Evolutionary conservation across 2,797 vertebrate genomes (phyloP), one percentile per base, ranked within the genome.

Genomic region (Halcyon chelicuti): DNA sequence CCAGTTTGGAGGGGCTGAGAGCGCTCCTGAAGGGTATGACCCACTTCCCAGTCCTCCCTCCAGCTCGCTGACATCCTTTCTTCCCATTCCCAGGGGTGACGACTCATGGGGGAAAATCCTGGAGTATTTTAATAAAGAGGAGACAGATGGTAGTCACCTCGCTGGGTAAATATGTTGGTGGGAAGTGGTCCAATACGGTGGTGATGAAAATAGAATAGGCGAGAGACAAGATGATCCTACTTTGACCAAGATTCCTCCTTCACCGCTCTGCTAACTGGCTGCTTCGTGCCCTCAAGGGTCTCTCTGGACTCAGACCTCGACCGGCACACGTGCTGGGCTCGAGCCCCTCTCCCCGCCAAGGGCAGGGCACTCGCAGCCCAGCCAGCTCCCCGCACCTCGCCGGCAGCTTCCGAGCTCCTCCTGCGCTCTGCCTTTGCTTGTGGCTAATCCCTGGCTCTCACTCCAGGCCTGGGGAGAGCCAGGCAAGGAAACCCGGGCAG

Each of bases 121-220:
- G 83, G 90, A 82, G 86, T 71, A 79, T 92, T 96, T 89, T 86
- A 96, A 95, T 95, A 86, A 94, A 49, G 94, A 93, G 86, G 93
- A 93, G 94, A 73, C 96, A 94, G 93, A 96, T 93, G 96, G 92
- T 46, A 62, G 94, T 52, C 96, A 94, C 93, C 93, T 86, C n/a
- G 35, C 86, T 49, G 90, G 86, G 90, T 78, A 70, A 92, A 94
- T 55, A 14, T 7, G 70, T 73, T 21, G 80, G 88, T 2, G 93
- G 87, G 88, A 81, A 65, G 82, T 14, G 85, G 51, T 89, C 81
- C 93, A 93, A 61, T 3, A 7, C 12, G 9, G 1, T 3, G 12
- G 77, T 19, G 73, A 91, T 61, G 28, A 20, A 88, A 91, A 51
- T 29, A 39, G 91, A 89, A 26, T 5, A 23, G 40, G 9, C 21